phyloP scores from a whole-genome alignment of 2,888 invertebrate genomes.

The Sinohyriopsis cumingii region DNA sequence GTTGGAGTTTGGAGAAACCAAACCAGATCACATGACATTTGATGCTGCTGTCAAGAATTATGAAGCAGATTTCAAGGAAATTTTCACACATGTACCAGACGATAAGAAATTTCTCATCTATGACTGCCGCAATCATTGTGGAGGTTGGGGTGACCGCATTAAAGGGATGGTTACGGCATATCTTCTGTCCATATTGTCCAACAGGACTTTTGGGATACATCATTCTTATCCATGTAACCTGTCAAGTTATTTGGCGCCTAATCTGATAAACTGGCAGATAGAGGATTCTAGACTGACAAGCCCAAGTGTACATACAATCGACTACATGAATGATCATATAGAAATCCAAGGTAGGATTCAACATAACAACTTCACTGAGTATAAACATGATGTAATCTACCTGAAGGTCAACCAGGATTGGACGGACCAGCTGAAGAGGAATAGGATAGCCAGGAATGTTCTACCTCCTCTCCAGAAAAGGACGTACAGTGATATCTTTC shows the following conservation, averaged over 20 bases:
- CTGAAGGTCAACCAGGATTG: slow-evolving; percentile 23
- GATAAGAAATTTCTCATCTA: slow-evolving; percentile 18
- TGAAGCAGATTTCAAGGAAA: no score
- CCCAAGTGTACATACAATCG: neutral
- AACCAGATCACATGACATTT: no score
- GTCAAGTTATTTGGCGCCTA: slow-evolving; percentile 11
- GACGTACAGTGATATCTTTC: slow-evolving; percentile 13
- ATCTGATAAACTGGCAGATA: slow-evolving; percentile 17
- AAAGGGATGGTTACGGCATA: slow-evolving; percentile 19
- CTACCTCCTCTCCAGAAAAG: slow-evolving; percentile 13
- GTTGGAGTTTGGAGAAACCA: no score
- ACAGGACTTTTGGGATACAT: slow-evolving; percentile 14
- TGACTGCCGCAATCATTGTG: slow-evolving; percentile 12
- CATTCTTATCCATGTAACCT: slow-evolving; percentile 12
- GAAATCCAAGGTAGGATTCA: slow-evolving; percentile 3
- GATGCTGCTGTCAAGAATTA: no score
- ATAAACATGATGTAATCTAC: slow-evolving; percentile 4
- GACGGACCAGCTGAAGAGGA: slow-evolving; percentile 9
- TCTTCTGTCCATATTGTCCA: slow-evolving; percentile 15
- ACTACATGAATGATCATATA: slow-evolving; percentile 11
- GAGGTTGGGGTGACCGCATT: slow-evolving; percentile 20
- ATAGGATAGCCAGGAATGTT: slow-evolving; percentile 7
- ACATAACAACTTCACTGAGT: slow-evolving; percentile 1
- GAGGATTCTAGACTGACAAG: slow-evolving; percentile 1
- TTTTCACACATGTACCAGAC: neutral